Percentiles rank a stretch among this genome's conserved stretches.
phyloP scores from a whole-genome alignment of 1,140 invertebrate genomes.

The Neodiprion fabricii region DNA sequence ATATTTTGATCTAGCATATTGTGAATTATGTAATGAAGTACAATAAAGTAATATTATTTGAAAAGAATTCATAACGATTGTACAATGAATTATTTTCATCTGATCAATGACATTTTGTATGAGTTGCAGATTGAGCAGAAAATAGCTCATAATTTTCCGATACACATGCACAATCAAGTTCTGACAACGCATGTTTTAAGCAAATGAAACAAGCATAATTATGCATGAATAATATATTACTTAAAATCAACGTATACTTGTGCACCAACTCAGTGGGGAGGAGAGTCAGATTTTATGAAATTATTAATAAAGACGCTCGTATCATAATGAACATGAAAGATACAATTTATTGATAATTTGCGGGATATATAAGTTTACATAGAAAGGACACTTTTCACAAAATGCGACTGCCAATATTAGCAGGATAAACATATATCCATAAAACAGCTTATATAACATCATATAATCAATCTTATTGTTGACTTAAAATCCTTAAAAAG shows the following conservation, averaged over 20 bases:
- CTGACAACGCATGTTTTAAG: too few relatives aligned
- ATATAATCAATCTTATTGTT: not conserved
- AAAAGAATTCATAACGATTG: not conserved
- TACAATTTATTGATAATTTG: slow-evolving; percentile 57
- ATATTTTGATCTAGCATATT: not conserved
- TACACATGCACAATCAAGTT: too few relatives aligned
- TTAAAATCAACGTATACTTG: too few relatives aligned
- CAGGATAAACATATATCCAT: slow-evolving; percentile 42
- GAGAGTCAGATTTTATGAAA: too few relatives aligned
- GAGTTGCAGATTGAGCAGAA: too few relatives aligned
- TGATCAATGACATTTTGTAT: too few relatives aligned
- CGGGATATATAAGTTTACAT: slow-evolving; percentile 55
- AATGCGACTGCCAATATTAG: slow-evolving; percentile 49
- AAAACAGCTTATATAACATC: slow-evolving; percentile 29
- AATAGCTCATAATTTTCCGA: too few relatives aligned
- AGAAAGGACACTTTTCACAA: slow-evolving; percentile 58
- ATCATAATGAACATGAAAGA: slow-evolving; percentile 52
- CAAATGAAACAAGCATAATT: too few relatives aligned
- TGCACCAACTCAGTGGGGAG: too few relatives aligned
- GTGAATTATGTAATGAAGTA: not conserved
- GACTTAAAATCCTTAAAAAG: not conserved
- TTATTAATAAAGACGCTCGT: not conserved
- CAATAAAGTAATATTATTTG: not conserved
- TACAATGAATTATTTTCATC: too few relatives aligned
- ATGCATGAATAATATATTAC: too few relatives aligned